Percentiles rank a stretch among this genome's conserved stretches.
Evolutionary conservation across 2,888 invertebrate genomes (phyloP).

Genomic region (Chrysomela aeneicollis): DNA sequence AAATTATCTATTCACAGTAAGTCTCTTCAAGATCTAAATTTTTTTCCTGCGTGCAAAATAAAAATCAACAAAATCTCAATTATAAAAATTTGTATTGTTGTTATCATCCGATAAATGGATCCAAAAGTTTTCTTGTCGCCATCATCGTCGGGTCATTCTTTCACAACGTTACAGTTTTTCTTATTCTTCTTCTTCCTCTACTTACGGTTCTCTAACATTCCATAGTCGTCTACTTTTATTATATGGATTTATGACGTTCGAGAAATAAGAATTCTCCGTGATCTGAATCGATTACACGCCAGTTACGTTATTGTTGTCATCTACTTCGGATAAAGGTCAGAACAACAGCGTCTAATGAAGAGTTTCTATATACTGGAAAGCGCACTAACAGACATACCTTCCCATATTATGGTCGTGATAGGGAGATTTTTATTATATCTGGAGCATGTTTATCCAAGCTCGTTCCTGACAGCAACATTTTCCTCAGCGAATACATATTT

Average conservation of each 20-base stretch:
- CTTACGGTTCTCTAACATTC: conserved; percentile 7
- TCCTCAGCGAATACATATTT: too few species aligned
- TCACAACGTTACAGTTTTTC: neutral
- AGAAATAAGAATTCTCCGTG: conserved; percentile 42
- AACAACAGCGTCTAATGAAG: neutral
- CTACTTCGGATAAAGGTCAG: conserved; percentile 37
- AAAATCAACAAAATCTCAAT: too few species aligned
- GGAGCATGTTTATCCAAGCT: neutral
- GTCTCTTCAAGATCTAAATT: too few species aligned
- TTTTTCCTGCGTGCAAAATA: too few species aligned
- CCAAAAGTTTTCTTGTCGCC: neutral
- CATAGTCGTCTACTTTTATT: neutral
- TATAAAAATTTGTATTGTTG: too few species aligned
- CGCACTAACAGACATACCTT: neutral
- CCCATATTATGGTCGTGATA: too few species aligned
- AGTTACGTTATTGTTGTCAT: conserved; percentile 40
- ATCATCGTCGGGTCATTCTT: neutral
- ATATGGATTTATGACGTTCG: conserved; percentile 41
- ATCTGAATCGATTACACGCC: conserved; percentile 43
- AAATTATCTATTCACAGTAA: too few species aligned
- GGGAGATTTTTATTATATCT: neutral
- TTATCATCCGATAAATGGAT: too few species aligned
- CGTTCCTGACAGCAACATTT: too few species aligned
- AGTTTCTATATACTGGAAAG: neutral
- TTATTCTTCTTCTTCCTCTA: neutral